Evolutionary conservation across 1,140 invertebrate species (phyloP), one percentile per base, ranked within the genome.

Genomic region (Pseudomyrmex dendroicus): DNA sequence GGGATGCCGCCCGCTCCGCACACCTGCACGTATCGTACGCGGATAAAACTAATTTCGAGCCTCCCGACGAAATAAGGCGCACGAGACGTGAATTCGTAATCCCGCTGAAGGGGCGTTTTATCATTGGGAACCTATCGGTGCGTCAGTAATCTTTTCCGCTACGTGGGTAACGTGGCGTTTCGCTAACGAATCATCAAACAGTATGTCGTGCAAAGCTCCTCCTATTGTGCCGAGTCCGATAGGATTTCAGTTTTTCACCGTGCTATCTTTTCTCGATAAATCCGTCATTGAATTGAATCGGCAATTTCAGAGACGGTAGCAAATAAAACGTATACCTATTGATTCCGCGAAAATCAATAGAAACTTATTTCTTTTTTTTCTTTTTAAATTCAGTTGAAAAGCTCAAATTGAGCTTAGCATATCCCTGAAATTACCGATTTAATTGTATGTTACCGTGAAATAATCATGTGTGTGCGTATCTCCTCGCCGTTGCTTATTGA

Each of bases 81-180:
- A 54, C 20, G 22, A 22, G 84, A 62, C 4, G n/a, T 83, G 82
- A 76, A 83, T 83, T 83, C 73, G 72, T 76, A 67, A 84, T 84
- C 64, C 63, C 13, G 48, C 50, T n/a, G 57, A 59, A 66, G 56
- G 54, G 54, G 15, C 15, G 52, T 56, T 86, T 84, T 68, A 86
- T 84, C 80, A 82, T 83, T 46, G 85, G 54, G 25, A 56, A 88
- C 52, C 82, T 84, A 88, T 88, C 78, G 73, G 76, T 67, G 78
- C 52, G 78, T 73, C 68, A 80, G 68, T 61, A 72, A 89, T 73
- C 82, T 86, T 86, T 52, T 54, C 46, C 70, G 59, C 54, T 62
- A 52, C 78, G 46, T 46, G 57, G 35, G 35, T 80, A 59, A 52
- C 63, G 25, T 50, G 20, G 35, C 13, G 67, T 85, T 87, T 67